Evolutionary conservation across 2,888 invertebrate genomes (phyloP).

Genomic region (Hyalella azteca): DNA sequence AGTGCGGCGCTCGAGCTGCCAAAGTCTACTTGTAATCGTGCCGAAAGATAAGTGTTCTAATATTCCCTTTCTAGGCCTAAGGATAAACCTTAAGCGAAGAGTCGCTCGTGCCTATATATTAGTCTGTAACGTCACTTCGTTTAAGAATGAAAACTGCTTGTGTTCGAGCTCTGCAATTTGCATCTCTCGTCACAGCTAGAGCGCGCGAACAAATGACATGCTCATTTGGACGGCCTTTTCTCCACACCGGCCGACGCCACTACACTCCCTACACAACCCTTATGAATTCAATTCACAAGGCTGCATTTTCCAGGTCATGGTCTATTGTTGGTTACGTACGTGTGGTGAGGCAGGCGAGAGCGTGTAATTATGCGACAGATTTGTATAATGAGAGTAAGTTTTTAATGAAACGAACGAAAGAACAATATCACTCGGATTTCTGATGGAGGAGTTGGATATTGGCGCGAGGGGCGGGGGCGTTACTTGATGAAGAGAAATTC

Average conservation of each 20-base stretch:
- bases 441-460: constrained; percentile 19
- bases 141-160: constrained; percentile 41
- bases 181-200: constrained; percentile 47
- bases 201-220: constrained; percentile 55
- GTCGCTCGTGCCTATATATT: constrained; percentile 19
- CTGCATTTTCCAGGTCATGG: background rate
- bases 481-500: constrained; percentile 29
- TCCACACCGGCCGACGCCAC: background rate
- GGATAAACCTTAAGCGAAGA: constrained; percentile 36
- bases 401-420: constrained; percentile 57
- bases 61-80: constrained; percentile 43
- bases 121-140: constrained; percentile 36
- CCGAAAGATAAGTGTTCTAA: constrained; percentile 55
- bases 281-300: background rate
- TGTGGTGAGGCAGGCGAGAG: constrained; percentile 17
- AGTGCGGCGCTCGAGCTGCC: constrained; percentile 24
- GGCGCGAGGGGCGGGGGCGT: constrained; percentile 22
- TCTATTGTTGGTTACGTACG: background rate
- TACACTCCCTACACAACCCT: background rate
- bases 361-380: constrained; percentile 59
- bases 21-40: constrained; percentile 48
- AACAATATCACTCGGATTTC: constrained; percentile 40
- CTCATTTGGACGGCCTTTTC: constrained; percentile 6
- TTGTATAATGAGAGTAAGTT: constrained; percentile 59
- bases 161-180: constrained; percentile 36